These are phyloP conservation scores for Leucania comma DNA, from an alignment of 2,888 invertebrate genomes.

Conservation along the genomic window DNA sequence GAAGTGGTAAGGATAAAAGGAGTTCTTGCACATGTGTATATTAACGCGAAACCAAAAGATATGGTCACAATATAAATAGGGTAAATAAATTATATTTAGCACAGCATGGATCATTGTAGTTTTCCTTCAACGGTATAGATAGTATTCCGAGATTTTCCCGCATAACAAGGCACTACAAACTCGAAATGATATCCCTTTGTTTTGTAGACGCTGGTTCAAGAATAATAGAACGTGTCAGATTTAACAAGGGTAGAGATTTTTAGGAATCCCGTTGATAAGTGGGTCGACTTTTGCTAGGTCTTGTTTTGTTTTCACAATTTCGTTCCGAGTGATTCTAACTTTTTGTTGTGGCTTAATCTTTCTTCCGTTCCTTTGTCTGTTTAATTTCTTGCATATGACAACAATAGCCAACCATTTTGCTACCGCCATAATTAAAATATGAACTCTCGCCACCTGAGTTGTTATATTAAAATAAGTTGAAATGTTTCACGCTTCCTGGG, in stretches of 20 bases:
- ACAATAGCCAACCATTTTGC: background rate
- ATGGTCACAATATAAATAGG: no score
- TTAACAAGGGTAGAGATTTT: conserved; percentile 47
- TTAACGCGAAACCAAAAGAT: no score
- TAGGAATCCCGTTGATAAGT: conserved; percentile 32
- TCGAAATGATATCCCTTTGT: conserved; percentile 41
- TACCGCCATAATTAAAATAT: background rate
- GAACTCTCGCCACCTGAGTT: background rate
- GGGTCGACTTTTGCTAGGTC: conserved; percentile 10
- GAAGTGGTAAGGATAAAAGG: no score
- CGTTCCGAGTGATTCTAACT: background rate
- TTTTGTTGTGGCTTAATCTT: background rate
- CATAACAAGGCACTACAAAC: conserved; percentile 10
- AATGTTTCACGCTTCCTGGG: background rate
- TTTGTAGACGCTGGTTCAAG: conserved; percentile 21
- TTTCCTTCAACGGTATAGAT: background rate
- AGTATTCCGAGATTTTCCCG: conserved; percentile 6
- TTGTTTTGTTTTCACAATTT: conserved; percentile 25
- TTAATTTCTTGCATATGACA: background rate
- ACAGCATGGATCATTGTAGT: conserved; percentile 3
- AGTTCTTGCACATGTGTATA: no score
- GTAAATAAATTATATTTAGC: background rate
- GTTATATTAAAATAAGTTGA: background rate
- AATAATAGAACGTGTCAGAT: conserved; percentile 44
- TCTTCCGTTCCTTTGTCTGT: background rate